Conservation (phyloP, 2,797 vertebrate species). For the Xiphophorus birchmanni region DNA sequence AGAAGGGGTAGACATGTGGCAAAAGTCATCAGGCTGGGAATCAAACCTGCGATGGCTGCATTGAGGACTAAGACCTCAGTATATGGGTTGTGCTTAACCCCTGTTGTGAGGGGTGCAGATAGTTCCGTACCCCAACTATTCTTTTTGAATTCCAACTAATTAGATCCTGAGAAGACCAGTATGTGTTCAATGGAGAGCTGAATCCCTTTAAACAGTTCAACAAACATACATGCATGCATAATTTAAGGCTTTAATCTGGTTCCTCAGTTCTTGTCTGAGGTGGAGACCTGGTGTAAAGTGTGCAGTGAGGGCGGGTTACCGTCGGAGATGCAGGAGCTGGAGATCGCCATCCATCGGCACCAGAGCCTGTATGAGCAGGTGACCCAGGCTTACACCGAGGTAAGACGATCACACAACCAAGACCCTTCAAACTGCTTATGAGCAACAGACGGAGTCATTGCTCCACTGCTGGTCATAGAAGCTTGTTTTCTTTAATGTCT, state of each 20-base stretch:
- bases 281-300: constrained; percentile 97
- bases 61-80: too few species aligned
- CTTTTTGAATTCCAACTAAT: not conserved
- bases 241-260: not conserved
- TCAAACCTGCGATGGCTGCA: too few species aligned
- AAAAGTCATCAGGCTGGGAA: too few species aligned
- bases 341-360: constrained; percentile 96
- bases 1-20: too few species aligned
- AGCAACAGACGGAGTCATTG: not conserved
- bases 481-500: not conserved
- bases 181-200: not conserved
- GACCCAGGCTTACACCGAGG: constrained; percentile 92
- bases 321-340: constrained; percentile 95
- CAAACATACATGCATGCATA: not conserved
- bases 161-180: not conserved
- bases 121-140: not conserved
- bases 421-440: not conserved
- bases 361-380: constrained; percentile 98
- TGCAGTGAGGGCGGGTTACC: constrained; percentile 96
- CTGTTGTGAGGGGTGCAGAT: not conserved
- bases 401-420: constrained; percentile 22
- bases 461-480: too few species aligned
- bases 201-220: not conserved
- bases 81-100: not conserved
- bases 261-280: constrained; percentile 91